A percentile compares a stretch with the other conserved stretches of the same genome.
Evolutionary conservation across 1,140 invertebrate genomes (phyloP).

Genomic region (Steinernema feltiae): DNA sequence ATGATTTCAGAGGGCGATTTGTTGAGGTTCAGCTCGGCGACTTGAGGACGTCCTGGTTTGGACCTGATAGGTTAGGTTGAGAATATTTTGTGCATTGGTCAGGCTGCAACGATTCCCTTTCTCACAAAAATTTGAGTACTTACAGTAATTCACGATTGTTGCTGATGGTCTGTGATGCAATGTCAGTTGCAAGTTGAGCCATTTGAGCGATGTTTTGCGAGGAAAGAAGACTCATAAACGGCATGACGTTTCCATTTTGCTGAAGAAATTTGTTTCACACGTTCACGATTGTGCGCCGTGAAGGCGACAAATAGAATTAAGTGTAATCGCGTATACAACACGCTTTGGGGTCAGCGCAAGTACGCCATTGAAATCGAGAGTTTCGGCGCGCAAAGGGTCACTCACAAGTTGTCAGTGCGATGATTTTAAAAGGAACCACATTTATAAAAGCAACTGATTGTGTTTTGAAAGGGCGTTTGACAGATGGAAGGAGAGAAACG

Average conservation of each 20-base stretch:
- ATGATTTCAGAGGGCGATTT: neutral
- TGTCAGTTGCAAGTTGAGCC: neutral
- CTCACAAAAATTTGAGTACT: neutral
- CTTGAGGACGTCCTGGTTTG: neutral
- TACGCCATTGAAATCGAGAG: constrained; percentile 1
- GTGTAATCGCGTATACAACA: too few species aligned
- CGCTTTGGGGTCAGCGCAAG: too few species aligned
- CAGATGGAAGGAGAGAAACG: neutral
- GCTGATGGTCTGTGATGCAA: neutral
- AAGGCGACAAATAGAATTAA: too few species aligned
- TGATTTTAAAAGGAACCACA: neutral
- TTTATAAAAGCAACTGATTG: neutral
- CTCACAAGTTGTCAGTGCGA: neutral
- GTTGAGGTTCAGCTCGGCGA: neutral
- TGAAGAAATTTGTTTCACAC: too few species aligned
- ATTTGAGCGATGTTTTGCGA: constrained; percentile 6
- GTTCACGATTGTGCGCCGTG: too few species aligned
- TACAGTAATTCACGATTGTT: neutral
- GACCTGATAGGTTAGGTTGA: constrained; percentile 2
- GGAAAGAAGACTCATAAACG: neutral
- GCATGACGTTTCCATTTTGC: neutral
- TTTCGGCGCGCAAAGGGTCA: neutral
- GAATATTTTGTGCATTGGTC: too few species aligned
- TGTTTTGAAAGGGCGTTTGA: too few species aligned
- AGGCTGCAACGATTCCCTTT: too few species aligned